A percentile compares a stretch with the other conserved stretches of the same genome.
Evolutionary conservation across 2,797 vertebrate genomes (phyloP).

Genomic region (Acipenser oxyrinchus): DNA sequence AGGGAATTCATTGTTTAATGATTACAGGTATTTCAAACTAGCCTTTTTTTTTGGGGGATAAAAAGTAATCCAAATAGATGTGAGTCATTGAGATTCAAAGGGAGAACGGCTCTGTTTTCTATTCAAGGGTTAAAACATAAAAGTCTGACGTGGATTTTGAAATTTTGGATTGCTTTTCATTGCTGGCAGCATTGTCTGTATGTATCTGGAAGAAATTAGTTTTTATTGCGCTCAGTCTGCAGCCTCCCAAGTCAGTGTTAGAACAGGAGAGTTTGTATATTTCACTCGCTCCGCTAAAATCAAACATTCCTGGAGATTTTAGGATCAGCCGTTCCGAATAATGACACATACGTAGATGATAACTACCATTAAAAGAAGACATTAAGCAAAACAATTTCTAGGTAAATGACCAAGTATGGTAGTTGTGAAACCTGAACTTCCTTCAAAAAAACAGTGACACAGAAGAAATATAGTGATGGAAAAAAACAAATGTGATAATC

Average conservation of each 20-base stretch:
- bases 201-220: slow-evolving; percentile 34
- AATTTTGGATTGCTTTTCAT: slow-evolving; percentile 29
- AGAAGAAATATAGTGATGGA: too few relatives aligned
- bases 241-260: slow-evolving; percentile 32
- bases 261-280: slow-evolving; percentile 34
- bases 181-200: slow-evolving; percentile 28
- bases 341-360: slow-evolving; percentile 10
- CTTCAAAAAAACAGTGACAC: too few relatives aligned
- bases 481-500: too few relatives aligned
- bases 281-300: slow-evolving; percentile 28
- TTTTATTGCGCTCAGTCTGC: slow-evolving; percentile 30
- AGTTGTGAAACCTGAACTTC: too few relatives aligned
- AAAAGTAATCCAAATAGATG: neutral
- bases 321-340: slow-evolving; percentile 31
- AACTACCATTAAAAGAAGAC: too few relatives aligned
- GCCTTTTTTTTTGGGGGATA: neutral
- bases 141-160: slow-evolving; percentile 24
- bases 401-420: too few relatives aligned
- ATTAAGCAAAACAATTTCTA: too few relatives aligned
- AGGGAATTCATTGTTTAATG: too few relatives aligned
- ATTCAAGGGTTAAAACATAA: too few relatives aligned
- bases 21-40: neutral
- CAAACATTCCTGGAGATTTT: slow-evolving; percentile 34
- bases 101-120: neutral
- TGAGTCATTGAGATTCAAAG: slow-evolving; percentile 5